Conservation (phyloP, 2,888 invertebrate genomes). For the Siphlonurus alternatus region DNA sequence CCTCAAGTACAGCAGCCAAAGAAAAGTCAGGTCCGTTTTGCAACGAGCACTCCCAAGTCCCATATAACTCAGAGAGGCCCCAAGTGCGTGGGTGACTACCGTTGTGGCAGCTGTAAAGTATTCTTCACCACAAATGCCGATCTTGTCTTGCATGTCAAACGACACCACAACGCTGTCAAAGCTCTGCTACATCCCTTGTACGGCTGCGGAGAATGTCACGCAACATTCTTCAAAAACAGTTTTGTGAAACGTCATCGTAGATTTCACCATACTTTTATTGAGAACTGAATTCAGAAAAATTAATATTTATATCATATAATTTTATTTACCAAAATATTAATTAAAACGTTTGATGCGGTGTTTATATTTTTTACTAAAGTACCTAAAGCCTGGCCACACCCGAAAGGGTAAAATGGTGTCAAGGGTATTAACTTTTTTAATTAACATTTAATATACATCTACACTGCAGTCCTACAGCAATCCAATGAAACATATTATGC, state of each 20-base stretch:
- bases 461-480: too few relatives aligned
- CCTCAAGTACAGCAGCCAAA: background rate
- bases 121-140: conserved; percentile 16
- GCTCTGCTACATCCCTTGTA: conserved; percentile 16
- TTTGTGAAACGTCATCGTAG: conserved; percentile 19
- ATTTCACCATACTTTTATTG: conserved; percentile 16
- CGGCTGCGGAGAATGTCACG: conserved; percentile 19
- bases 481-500: too few relatives aligned
- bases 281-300: background rate
- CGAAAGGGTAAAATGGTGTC: too few relatives aligned
- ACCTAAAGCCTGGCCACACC: too few relatives aligned
- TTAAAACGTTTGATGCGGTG: too few relatives aligned
- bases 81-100: background rate
- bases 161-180: conserved; percentile 16
- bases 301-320: background rate
- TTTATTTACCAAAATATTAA: too few relatives aligned
- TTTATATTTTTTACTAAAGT: too few relatives aligned
- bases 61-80: background rate
- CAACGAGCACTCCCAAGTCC: background rate
- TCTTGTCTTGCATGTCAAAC: conserved; percentile 16
- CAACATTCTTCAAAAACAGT: conserved; percentile 20
- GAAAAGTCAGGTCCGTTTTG: background rate
- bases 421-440: too few relatives aligned
- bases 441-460: too few relatives aligned
- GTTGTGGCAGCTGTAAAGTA: conserved; percentile 17